Evolutionary conservation across 1,140 invertebrate genomes (phyloP), one percentile per base, ranked within the genome.

Genomic region (Cardiocondyla obscurior): DNA sequence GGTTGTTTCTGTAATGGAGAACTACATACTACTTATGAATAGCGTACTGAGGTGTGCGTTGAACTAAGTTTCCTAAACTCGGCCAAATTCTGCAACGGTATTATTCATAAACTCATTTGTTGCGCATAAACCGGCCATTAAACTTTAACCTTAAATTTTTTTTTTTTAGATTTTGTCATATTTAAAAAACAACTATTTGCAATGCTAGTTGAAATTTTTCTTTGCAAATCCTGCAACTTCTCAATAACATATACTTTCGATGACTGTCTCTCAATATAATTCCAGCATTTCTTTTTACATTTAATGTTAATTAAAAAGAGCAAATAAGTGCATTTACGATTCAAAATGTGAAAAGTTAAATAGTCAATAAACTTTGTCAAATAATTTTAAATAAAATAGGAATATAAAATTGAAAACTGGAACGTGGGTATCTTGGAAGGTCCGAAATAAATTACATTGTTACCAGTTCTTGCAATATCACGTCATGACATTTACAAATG

Each of bases 1-100:
- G 49, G 28, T 55, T 72, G 82, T 84, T 85, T 82, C 82, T 81
- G 55, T 86, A 62, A 87, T 69, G n/a, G 36, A 46, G 55, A 36
- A 82, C 73, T 53, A 33, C 28, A 81, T 58, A 74, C 51, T 76
- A 55, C 73, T 86, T 60, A 5, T 64, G 42, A 28, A 55, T 76
- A 65, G 58, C n/a, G n/a, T 82, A 65, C 55, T 76, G 51, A 87
- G 73, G n/a, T 57, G n/a, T 49, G 39, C 12, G 49, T 49, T 39
- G 36, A 28, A 42, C 12, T 55, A 84, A 85, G 46, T 79, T 77
- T 53, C 4, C 14, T 39, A 73, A 85, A 88, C 77, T 88, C 76
- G 76, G 51, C 46, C 76, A 87, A 87, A 87, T 83, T 58, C 58
- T 76, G 62, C 49, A 81, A 28, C 44, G 2, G 7, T 36, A 76